Conservation (phyloP, 2,113 vertebrate genomes). For the Macrotis lagotis region DNA sequence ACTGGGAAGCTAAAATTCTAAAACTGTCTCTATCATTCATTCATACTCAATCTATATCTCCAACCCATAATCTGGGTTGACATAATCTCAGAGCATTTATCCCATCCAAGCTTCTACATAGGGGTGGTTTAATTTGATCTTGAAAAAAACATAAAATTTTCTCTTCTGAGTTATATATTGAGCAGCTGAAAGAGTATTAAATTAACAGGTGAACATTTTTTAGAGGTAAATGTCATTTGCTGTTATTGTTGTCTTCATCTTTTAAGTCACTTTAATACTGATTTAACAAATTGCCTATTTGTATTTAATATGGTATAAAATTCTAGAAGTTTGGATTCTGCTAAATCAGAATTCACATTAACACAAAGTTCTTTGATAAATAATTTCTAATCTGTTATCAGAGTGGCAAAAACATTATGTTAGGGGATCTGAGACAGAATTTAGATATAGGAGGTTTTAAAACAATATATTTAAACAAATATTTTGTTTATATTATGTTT, state of each 20-base stretch:
- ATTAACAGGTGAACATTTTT: background rate
- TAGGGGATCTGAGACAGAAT: background rate
- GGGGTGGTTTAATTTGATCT: constrained; percentile 9
- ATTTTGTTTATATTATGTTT: background rate
- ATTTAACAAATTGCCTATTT: constrained; percentile 28
- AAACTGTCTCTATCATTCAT: background rate
- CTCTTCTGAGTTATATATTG: background rate
- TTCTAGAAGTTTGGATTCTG: constrained; percentile 19
- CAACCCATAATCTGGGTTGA: background rate
- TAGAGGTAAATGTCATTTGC: constrained; percentile 33
- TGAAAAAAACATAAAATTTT: constrained; percentile 10
- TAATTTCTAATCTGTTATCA: constrained; percentile 60
- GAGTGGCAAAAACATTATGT: constrained; percentile 43
- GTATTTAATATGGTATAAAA: constrained; percentile 57
- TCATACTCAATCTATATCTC: background rate
- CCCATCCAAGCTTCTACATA: background rate
- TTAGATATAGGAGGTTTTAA: background rate
- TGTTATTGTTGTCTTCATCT: constrained; percentile 33
- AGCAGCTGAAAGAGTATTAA: background rate
- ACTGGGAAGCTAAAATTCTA: background rate
- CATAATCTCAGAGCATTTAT: background rate
- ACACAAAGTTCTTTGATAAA: constrained; percentile 37
- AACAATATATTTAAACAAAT: background rate
- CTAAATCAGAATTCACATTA: constrained; percentile 43
- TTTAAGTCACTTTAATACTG: constrained; percentile 10